These are phyloP conservation scores for Holcopasites calliopsidis DNA, from an alignment of 1,140 invertebrate species.

Conservation along the genomic window DNA sequence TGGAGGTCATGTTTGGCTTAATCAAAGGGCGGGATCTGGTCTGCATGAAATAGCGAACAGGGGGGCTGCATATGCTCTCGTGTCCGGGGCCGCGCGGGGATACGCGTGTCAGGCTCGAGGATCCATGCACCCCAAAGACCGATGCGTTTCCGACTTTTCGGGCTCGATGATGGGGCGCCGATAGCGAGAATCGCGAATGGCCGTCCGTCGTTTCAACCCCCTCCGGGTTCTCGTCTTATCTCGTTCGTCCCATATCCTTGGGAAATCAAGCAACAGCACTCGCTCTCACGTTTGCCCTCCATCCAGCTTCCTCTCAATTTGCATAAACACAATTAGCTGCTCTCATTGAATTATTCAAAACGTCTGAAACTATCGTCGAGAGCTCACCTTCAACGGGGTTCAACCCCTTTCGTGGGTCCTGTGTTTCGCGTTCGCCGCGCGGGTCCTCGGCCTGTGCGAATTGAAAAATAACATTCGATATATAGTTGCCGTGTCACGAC, in stretches of 20 bases:
- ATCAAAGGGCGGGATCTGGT: conserved; percentile 68
- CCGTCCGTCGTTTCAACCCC: conserved; percentile 18
- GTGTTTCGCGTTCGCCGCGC: conserved; percentile 42
- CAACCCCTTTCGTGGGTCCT: conserved; percentile 54
- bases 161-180: conserved; percentile 5
- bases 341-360: conserved; percentile 78
- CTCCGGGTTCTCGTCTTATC: conserved; percentile 65
- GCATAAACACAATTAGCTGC: conserved; percentile 78
- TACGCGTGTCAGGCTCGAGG: conserved; percentile 41
- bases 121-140: conserved; percentile 9
- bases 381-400: conserved; percentile 50
- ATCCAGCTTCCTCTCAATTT: conserved; percentile 58
- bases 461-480: conserved; percentile 45
- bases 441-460: conserved; percentile 43
- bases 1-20: conserved; percentile 72
- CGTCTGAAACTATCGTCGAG: conserved; percentile 56
- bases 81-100: conserved; percentile 21
- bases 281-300: not conserved
- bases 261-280: conserved; percentile 67
- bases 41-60: conserved; percentile 61
- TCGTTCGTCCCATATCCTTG: conserved; percentile 70
- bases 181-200: conserved; percentile 23
- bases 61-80: conserved; percentile 69
- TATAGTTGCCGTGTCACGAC: not conserved
- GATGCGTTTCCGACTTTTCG: conserved; percentile 56